These are phyloP conservation scores for Chelon auratus DNA, from an alignment of 2,797 vertebrate species.

Conservation along the genomic window DNA sequence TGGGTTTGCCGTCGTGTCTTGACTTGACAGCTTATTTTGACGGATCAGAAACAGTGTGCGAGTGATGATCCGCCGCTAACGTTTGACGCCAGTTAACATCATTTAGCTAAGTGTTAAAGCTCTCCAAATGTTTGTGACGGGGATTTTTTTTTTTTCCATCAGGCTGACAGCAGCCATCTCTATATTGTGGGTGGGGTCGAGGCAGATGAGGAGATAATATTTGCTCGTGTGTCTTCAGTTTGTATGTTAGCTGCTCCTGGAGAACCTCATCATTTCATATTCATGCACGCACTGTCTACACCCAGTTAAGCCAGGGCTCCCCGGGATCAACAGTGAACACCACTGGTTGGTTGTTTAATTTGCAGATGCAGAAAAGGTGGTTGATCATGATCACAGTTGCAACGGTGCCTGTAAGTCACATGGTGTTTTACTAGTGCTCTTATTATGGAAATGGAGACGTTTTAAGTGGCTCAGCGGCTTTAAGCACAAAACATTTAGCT, in stretches of 20 bases:
- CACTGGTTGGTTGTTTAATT: not conserved
- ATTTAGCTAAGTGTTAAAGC: constrained; percentile 12
- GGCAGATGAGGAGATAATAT: not conserved
- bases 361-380: no score
- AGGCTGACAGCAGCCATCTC: not conserved
- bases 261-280: not conserved
- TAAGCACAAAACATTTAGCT: not conserved
- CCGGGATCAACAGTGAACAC: not conserved
- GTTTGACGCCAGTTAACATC: not conserved
- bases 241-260: not conserved
- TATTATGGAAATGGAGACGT: not conserved
- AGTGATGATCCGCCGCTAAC: not conserved
- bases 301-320: not conserved
- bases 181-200: constrained; percentile 41
- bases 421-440: not conserved
- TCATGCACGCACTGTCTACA: not conserved
- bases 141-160: not conserved
- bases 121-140: not conserved
- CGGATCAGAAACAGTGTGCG: not conserved
- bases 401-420: no score
- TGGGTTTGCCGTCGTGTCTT: not conserved
- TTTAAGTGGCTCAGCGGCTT: not conserved
- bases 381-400: no score
- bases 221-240: not conserved
- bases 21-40: not conserved